Evolutionary conservation across 2,888 invertebrate genomes (phyloP).

Genomic region (Oegoconia quadripuncta): DNA sequence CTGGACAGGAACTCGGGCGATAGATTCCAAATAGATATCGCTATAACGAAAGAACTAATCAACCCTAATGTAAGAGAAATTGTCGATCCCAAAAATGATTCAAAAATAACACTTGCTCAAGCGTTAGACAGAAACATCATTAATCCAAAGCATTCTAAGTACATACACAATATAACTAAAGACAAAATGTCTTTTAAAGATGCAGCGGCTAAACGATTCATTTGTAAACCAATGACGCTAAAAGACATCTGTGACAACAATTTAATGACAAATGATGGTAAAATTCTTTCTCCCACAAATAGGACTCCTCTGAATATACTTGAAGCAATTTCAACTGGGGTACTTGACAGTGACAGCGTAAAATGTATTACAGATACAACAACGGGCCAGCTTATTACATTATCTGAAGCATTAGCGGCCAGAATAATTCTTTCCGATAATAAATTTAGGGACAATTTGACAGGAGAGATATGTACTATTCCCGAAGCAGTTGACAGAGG

Average conservation of each 20-base stretch:
- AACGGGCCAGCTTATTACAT: slow-evolving; percentile 87
- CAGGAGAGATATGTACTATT: slow-evolving; percentile 85
- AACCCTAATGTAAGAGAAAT: slow-evolving; percentile 90
- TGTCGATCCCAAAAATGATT: slow-evolving; percentile 88
- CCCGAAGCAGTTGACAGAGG: slow-evolving; percentile 94
- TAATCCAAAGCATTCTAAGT: slow-evolving; percentile 90
- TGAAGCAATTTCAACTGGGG: slow-evolving; percentile 92
- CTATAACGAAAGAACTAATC: slow-evolving; percentile 87
- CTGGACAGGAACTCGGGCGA: slow-evolving; percentile 92
- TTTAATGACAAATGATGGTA: slow-evolving; percentile 86
- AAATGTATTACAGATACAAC: slow-evolving; percentile 91
- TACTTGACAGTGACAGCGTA: slow-evolving; percentile 89
- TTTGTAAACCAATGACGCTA: slow-evolving; percentile 94
- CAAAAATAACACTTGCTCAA: slow-evolving; percentile 89
- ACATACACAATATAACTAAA: slow-evolving; percentile 85
- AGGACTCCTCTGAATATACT: slow-evolving; percentile 87
- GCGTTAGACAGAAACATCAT: slow-evolving; percentile 89
- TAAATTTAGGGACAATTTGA: slow-evolving; percentile 86
- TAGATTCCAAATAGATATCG: slow-evolving; percentile 89
- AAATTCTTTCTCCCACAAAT: slow-evolving; percentile 90
- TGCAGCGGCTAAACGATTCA: slow-evolving; percentile 89
- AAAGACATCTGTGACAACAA: slow-evolving; percentile 91
- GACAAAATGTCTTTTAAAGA: slow-evolving; percentile 89
- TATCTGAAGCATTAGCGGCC: slow-evolving; percentile 90
- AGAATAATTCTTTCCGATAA: slow-evolving; percentile 88